Percentiles rank a stretch among this genome's conserved stretches.
phyloP scores from a whole-genome alignment of 2,888 invertebrate genomes.

The Dryocosmus kuriphilus region DNA sequence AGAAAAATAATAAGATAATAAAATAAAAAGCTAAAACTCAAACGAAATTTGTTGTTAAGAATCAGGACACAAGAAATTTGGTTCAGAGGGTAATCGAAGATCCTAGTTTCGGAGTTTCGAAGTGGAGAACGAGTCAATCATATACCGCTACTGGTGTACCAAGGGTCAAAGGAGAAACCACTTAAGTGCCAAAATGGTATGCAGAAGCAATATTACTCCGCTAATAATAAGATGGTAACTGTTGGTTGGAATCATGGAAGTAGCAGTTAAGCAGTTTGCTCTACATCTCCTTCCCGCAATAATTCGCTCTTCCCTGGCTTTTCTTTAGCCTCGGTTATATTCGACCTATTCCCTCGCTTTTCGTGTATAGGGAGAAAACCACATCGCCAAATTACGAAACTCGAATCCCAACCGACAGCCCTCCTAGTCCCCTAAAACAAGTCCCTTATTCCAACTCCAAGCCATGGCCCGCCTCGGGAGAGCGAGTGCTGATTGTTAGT shows the following conservation, averaged over 20 bases:
- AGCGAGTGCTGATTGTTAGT: conserved; percentile 59
- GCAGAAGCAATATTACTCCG: conserved; percentile 54
- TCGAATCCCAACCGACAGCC: conserved; percentile 52
- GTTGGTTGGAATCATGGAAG: conserved; percentile 51
- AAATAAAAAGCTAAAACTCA: too few species aligned
- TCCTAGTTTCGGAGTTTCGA: background rate
- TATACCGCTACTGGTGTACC: background rate
- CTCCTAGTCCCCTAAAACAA: conserved; percentile 44
- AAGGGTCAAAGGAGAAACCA: conserved; percentile 43
- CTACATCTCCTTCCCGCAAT: conserved; percentile 41
- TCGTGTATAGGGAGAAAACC: conserved; percentile 61
- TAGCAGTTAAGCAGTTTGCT: conserved; percentile 62
- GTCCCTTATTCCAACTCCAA: conserved; percentile 65
- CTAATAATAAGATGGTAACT: conserved; percentile 66
- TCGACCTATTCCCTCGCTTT: conserved; percentile 50
- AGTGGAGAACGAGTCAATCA: background rate
- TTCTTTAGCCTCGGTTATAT: conserved; percentile 47
- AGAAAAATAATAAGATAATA: too few species aligned
- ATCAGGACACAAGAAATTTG: too few species aligned
- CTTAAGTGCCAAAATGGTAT: conserved; percentile 50
- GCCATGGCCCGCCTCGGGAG: conserved; percentile 58
- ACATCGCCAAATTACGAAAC: conserved; percentile 65
- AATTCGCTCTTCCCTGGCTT: conserved; percentile 35
- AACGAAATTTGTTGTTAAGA: too few species aligned
- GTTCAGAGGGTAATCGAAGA: too few species aligned